Conservation (phyloP, 1,140 invertebrate species). For the Eupeodes corollae region DNA sequence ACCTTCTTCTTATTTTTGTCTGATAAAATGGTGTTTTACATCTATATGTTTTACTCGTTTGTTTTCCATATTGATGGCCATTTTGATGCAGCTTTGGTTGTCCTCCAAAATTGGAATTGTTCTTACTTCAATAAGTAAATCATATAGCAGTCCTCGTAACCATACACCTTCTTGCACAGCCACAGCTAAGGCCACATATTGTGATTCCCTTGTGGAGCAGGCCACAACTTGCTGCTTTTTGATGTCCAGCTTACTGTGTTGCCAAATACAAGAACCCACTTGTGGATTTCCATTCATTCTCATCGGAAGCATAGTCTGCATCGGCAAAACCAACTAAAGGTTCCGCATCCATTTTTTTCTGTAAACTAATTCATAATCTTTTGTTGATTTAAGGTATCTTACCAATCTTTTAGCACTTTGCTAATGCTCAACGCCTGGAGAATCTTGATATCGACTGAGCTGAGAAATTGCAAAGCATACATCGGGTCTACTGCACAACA, state of each 20-base stretch:
- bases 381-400: too few species aligned
- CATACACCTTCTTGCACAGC: constrained; percentile 12
- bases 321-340: constrained; percentile 37
- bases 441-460: too few species aligned
- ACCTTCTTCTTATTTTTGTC: constrained; percentile 3
- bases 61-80: constrained; percentile 27
- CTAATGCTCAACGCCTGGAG: too few species aligned
- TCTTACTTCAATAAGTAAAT: constrained; percentile 13
- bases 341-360: too few species aligned
- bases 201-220: constrained; percentile 28
- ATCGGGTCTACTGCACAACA: too few species aligned
- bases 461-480: too few species aligned
- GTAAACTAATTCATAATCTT: too few species aligned
- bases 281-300: constrained; percentile 25
- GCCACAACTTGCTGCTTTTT: constrained; percentile 30
- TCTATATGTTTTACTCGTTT: constrained; percentile 21
- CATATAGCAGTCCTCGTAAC: background rate
- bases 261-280: constrained; percentile 15
- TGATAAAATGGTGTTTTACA: constrained; percentile 15
- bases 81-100: constrained; percentile 26
- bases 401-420: too few species aligned
- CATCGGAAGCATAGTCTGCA: constrained; percentile 33
- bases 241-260: constrained; percentile 19
- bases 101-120: constrained; percentile 15
- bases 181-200: constrained; percentile 24